Evolutionary conservation across 2,797 vertebrate genomes (phyloP), one percentile per base, ranked within the genome.

Genomic region (Enteromius trimaculatus): DNA sequence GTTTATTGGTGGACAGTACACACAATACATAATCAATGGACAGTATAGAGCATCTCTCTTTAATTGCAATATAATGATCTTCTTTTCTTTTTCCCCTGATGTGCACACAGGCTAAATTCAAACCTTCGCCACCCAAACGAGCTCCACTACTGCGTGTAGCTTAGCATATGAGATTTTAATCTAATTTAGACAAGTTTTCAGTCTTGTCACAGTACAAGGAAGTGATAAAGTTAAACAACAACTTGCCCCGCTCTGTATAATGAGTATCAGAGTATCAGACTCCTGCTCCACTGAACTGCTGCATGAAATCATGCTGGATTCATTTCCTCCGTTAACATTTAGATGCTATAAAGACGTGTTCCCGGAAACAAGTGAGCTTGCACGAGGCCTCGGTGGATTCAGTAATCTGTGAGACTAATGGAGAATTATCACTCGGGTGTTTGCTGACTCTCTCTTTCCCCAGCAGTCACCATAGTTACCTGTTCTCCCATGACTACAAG

Each of bases 381-480:
- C 69, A 13, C 69, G 71, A 72, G 26, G 49, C 79, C 82, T 86
- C 79, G 34, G 37, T 74, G 77, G 82, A 80, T 62, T 83, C 81
- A 21, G 65, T 74, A 82, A 70, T 82, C 75, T 55, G 39, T 31
- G 21, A 77, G 70, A 70, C 76, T 86, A 80, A 86, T 78, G 47
- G 75, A 79, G 79, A 75, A 81, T 81, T 80, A 80, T 72, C 58
- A 70, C 79, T 64, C 44, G 64, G 60, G 69, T 82, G 76, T 82
- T 78, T 75, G 77, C 60, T 82, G 82, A 84, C 82, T 86, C 55
- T 69, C 23, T 6, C 70, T 71, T 70, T 78, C 74, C 77, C 49
- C 34, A 68, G 6, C 53, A 55, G 77, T 85, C 81, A 3, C 81
- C 81, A 85, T 83, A 87, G 79, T 85, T 79, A 82, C 86, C 65